Evolutionary conservation across 2,797 vertebrate species (phyloP).

Genomic region (Alosa sapidissima): DNA sequence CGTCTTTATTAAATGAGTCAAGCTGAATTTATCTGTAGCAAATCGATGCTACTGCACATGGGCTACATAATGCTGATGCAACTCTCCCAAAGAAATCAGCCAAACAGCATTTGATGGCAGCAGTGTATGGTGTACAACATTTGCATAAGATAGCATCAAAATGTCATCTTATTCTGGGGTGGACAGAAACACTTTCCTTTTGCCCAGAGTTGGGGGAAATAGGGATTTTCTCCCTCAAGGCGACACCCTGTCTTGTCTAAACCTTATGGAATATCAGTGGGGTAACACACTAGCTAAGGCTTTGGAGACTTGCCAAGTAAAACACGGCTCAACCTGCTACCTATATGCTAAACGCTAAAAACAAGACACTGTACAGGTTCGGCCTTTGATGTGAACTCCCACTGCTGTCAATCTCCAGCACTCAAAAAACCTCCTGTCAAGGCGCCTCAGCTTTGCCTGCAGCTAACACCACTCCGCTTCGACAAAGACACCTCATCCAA

Average conservation of each 20-base stretch:
- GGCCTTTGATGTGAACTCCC: neutral
- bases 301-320: neutral
- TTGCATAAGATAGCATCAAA: neutral
- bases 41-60: neutral
- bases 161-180: neutral
- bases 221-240: neutral
- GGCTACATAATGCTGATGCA: neutral
- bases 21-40: neutral
- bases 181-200: neutral
- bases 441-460: neutral
- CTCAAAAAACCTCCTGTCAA: neutral
- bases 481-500: neutral
- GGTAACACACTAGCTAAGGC: neutral
- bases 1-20: neutral
- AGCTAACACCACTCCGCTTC: neutral
- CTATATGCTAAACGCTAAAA: neutral
- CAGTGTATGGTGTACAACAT: neutral
- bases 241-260: neutral
- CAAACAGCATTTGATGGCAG: neutral
- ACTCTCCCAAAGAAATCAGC: neutral
- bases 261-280: neutral
- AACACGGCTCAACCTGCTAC: neutral
- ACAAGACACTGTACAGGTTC: neutral
- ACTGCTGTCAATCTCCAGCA: constrained; percentile 1
- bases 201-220: neutral